Evolutionary conservation across 2,113 vertebrate species (phyloP), one percentile per base, ranked within the genome.

Genomic region (Barnardius zonarius): DNA sequence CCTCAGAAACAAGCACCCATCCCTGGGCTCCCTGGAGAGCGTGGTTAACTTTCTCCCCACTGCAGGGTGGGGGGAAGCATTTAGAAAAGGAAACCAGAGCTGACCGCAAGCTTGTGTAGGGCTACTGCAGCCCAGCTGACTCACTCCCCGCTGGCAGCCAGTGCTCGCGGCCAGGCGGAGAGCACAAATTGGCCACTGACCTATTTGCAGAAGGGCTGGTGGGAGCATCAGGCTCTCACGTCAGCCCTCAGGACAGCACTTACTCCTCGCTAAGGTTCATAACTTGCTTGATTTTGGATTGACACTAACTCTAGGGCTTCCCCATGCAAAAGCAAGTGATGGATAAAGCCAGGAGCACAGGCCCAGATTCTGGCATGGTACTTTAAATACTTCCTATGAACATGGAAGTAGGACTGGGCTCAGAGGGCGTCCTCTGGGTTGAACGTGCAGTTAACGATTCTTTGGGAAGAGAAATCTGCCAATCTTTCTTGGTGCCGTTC

Each of bases 101-200:
- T 24, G 89, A 23, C 86, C 9, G 0, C 35, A 25, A 4, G 48
- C 80, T 18, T 5, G 59, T 12, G 55, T 43, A 55, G 83, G 73
- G 72, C 17, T 63, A 4, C 39, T 10, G 12, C 0, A 2, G 79
- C 92, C 86, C 80, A 55, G 86, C 80, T 89, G 92, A 70, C 59
- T 67, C 83, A 0, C 54, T 91, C 68, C 72, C 54, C 0, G 23
- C 95, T 57, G 91, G 72, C 95, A 86, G 80, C 54, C 76, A 3
- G 33, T 0, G 55, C 78, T 37, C 1, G 0, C 2, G 2, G 67
- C 86, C 68, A 1, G 44, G 41, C 18, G 0, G 12, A 14, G 31
- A 93, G 73, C 84, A 24, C 77, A 61, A 27, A 67, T 6, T 33
- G 74, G 31, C 84, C 4, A 4, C 73, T 91, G 96, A 84, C 81